Conservation (phyloP, 2,888 invertebrate species). For the Drosophila nr. perissopoda region DNA sequence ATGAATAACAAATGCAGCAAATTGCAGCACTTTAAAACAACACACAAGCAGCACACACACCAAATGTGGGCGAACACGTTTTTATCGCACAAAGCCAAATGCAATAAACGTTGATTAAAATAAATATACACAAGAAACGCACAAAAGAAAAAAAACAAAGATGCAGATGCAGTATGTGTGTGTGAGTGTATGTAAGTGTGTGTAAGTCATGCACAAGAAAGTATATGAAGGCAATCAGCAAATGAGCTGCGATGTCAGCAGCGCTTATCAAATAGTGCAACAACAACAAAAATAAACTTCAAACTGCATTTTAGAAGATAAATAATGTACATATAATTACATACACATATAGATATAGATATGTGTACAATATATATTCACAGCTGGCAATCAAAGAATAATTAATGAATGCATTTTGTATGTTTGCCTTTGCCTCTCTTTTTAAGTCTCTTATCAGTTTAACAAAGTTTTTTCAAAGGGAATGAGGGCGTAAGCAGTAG, state of each 20-base stretch:
- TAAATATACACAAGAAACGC: slow-evolving; percentile 59
- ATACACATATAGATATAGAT: neutral
- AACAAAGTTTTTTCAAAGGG: slow-evolving; percentile 4
- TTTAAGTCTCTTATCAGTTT: slow-evolving; percentile 53
- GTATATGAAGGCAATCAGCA: slow-evolving; percentile 51
- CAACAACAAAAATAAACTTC: slow-evolving; percentile 23
- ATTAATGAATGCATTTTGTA: slow-evolving; percentile 58
- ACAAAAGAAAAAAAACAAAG: slow-evolving; percentile 41
- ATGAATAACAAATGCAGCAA: slow-evolving; percentile 53
- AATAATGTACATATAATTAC: slow-evolving; percentile 8
- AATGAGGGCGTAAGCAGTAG: slow-evolving; percentile 13
- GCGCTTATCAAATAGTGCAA: slow-evolving; percentile 55
- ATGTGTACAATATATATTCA: neutral
- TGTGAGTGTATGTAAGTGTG: neutral
- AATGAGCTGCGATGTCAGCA: slow-evolving; percentile 51
- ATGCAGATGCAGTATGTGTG: slow-evolving; percentile 16
- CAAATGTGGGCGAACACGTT: slow-evolving; percentile 82
- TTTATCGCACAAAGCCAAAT: slow-evolving; percentile 77
- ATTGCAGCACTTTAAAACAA: slow-evolving; percentile 57
- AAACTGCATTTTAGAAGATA: slow-evolving; percentile 44
- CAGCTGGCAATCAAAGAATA: slow-evolving; percentile 38
- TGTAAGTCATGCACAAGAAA: slow-evolving; percentile 39
- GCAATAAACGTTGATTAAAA: slow-evolving; percentile 79
- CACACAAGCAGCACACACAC: slow-evolving; percentile 36
- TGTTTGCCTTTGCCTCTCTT: slow-evolving; percentile 13